Evolutionary conservation across 2,797 vertebrate species (phyloP), one percentile per base, ranked within the genome.

Genomic region (Sebastes trivittatus): DNA sequence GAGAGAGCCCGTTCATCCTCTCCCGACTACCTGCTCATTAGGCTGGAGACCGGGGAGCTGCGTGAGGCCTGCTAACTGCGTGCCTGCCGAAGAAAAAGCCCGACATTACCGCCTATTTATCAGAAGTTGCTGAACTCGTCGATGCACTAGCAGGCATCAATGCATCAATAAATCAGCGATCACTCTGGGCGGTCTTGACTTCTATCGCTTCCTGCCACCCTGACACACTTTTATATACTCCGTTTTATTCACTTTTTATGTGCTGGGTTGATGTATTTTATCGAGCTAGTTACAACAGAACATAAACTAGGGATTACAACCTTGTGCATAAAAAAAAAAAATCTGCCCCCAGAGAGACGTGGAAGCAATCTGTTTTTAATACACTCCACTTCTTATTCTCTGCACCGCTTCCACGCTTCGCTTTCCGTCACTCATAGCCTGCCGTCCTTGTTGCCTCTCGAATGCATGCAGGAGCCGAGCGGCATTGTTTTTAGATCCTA

Each of bases 281-380:
- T 95, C 14, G 91, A 91, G 90, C 91, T 91, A 92, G 89, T 95
- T 94, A 93, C 90, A 89, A 89, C 90, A 87, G 90, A 93, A 87
- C 91, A 91, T 94, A 91, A 94, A 93, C 87, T 91, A 89, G 91
- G 88, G 84, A 94, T 94, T 92, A 93, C 92, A 92, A 90, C 91
- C 88, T 58, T 78, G 75, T 86, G 86, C 91, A 90, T 91, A 87
- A 91, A 90, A 84, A 52, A 66, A 64, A 54, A 86, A 89, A 89
- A 92, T 83, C 80, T 84, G 82, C 86, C 87, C 88, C 92, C 18
- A 42, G 90, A 93, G 92, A 93, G 86, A 87, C 90, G 90, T 87
- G 85, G 89, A 92, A 91, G 92, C 88, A 90, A 92, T 92, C 92
- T 91, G 91, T 92, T 93, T 93, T 93, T 91, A 91, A 93, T 88